Evolutionary conservation across 2,797 vertebrate genomes (phyloP).

Genomic region (Scolopax rusticola): DNA sequence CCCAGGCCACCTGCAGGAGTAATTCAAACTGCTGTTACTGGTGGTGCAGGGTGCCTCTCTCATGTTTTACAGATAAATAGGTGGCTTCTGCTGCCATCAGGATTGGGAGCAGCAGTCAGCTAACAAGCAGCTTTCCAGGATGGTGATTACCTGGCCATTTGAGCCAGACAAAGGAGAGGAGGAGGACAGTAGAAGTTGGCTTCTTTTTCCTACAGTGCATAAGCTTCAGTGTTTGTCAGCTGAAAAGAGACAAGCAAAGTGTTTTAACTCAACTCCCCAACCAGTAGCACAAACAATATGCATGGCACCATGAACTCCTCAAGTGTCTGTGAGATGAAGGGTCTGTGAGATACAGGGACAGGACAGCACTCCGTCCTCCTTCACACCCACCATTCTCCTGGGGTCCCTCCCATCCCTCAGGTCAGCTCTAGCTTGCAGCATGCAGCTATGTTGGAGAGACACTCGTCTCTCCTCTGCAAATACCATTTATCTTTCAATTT

Average conservation of each 20-base stretch:
- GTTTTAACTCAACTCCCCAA: neutral
- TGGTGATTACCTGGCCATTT: neutral
- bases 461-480: neutral
- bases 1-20: neutral
- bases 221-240: neutral
- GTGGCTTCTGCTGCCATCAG: neutral
- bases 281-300: neutral
- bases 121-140: neutral
- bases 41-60: neutral
- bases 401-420: neutral
- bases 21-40: neutral
- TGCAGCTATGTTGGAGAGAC: neutral
- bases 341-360: neutral
- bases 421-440: neutral
- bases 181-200: neutral
- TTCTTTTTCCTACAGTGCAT: neutral
- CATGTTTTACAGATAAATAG: neutral
- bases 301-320: neutral
- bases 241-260: neutral
- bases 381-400: rapidly evolving
- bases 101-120: neutral
- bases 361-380: neutral
- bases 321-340: rapidly evolving
- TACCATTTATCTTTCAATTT: neutral
- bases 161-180: neutral